Evolutionary conservation across 2,888 invertebrate species (phyloP), one percentile per base, ranked within the genome.

Genomic region (Chrysopilus asiliformis): DNA sequence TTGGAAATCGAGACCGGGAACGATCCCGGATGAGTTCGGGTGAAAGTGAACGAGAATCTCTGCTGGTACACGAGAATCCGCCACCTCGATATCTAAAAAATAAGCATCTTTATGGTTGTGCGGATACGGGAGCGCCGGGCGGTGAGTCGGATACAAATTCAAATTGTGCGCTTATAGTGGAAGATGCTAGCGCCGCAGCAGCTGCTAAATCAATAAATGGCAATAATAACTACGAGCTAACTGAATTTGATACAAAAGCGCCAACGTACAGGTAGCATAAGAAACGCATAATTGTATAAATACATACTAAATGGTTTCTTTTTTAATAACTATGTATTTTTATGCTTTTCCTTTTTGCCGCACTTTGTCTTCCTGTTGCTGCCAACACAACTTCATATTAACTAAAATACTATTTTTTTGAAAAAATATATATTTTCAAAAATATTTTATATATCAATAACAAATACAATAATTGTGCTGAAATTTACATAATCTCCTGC

Each of bases 171-270:
- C 56, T 71, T 29, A 64, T 68, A 32, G 55, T 65, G 32, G 64
- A 64, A 41, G 67, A 70, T 32, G 49, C 36, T 45, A 55, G 46
- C 46, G 55, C 52, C 40, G 58, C 50, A 31, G 49, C 49, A 15
- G 58, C 61, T 22, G 73, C 74, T 43, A 76, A 75, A 57, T 74
- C 74, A 10, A 61, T 68, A 41, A 79, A 79, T 60, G 78, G 79
- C 34, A 80, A 80, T 63, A 81, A 80, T 60, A 81, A 79, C 55
- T 81, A 80, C 61, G 82, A 83, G 60, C 72, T 81, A 72, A 71
- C 79, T 33, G 82, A 83, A 61, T 70, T 81, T 52, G 76, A 68
- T 55, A 42, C 46, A 30, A 44, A 45, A 38, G 43, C 44, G 38
- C 47, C 49, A 43, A 46, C 46, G 24, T 49, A 48, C 47, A 49